phyloP scores from a whole-genome alignment of 2,888 invertebrate species.

The Petrolisthes manimaculis region DNA sequence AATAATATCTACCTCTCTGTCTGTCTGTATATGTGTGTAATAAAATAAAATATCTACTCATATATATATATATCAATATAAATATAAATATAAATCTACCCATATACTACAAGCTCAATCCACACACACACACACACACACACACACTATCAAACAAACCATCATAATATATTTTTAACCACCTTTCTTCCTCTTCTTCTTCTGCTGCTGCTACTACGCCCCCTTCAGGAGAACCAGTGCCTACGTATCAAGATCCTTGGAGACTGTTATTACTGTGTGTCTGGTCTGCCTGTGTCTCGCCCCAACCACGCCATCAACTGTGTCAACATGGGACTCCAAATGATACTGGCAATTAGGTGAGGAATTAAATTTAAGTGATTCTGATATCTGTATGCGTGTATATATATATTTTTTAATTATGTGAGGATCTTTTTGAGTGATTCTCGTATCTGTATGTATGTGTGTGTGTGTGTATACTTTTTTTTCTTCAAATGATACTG shows the following conservation, averaged over 20 bases:
- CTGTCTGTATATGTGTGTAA: constrained; percentile 3
- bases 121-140: too few species aligned
- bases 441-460: background rate
- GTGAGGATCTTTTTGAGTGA: too few species aligned
- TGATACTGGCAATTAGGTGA: constrained; percentile 95
- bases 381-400: background rate
- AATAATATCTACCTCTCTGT: background rate
- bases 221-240: constrained; percentile 89
- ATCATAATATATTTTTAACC: constrained; percentile 2
- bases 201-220: background rate
- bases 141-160: too few species aligned
- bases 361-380: constrained; percentile 51
- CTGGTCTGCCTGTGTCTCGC: constrained; percentile 89
- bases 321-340: constrained; percentile 95
- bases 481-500: too few species aligned
- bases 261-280: constrained; percentile 96
- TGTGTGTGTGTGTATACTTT: too few species aligned
- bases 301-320: constrained; percentile 85
- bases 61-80: background rate
- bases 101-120: background rate
- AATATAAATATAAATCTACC: background rate
- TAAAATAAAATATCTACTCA: background rate
- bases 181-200: background rate
- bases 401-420: too few species aligned
- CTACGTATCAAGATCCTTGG: constrained; percentile 96